A percentile compares a stretch with the other conserved stretches of the same genome.
phyloP scores from a whole-genome alignment of 2,113 vertebrate species.

The Cyphomyrus plagiostoma region DNA sequence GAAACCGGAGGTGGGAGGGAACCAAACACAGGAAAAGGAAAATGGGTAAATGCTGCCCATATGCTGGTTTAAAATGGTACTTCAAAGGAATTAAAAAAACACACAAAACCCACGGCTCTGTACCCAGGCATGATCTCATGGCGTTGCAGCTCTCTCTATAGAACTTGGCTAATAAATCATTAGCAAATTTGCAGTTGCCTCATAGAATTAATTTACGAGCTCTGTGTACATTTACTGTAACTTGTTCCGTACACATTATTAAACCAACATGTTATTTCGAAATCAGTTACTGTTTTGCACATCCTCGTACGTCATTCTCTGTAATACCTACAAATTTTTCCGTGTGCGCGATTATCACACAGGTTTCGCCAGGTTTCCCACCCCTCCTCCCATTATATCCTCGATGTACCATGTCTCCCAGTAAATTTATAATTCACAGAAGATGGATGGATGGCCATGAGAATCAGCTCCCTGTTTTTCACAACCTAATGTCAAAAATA shows the following conservation, averaged over 20 bases:
- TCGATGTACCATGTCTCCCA: neutral
- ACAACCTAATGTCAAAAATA: neutral
- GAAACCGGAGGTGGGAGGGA: neutral
- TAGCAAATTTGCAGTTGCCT: neutral
- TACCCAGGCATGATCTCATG: neutral
- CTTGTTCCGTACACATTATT: neutral
- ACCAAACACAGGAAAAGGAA: neutral
- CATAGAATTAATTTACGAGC: neutral
- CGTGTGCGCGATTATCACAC: neutral
- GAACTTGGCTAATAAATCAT: neutral
- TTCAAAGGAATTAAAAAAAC: neutral
- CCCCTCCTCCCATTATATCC: neutral
- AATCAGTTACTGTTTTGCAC: neutral
- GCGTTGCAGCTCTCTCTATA: neutral
- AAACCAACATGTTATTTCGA: neutral
- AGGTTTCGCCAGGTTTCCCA: neutral
- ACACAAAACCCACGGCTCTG: neutral
- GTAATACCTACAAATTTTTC: neutral
- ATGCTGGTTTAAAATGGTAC: neutral
- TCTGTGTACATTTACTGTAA: neutral
- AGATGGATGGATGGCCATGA: neutral
- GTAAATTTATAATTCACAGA: neutral
- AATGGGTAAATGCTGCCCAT: too few species aligned
- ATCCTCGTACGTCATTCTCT: neutral
- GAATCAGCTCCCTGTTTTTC: neutral